phyloP scores from a whole-genome alignment of 2,888 invertebrate genomes.

The Pammene aurita region DNA sequence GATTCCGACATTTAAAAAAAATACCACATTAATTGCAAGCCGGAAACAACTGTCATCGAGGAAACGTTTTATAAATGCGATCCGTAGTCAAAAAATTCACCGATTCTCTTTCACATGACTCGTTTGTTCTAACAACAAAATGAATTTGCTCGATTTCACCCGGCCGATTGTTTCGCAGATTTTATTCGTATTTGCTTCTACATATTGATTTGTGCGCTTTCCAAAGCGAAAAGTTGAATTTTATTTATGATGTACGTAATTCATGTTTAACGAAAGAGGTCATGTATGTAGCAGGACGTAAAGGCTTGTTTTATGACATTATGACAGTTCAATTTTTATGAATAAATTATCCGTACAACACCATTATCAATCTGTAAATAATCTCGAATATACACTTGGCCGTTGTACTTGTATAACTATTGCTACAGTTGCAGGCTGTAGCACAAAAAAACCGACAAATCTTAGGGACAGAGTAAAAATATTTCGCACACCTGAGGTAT shows the following conservation, averaged over 20 bases:
- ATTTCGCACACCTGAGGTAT: too few relatives aligned
- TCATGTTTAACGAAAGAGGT: not conserved
- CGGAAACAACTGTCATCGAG: constrained; percentile 8
- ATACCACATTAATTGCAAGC: too few relatives aligned
- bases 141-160: constrained; percentile 41
- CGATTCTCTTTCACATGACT: constrained; percentile 27
- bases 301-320: not conserved
- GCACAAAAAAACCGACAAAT: too few relatives aligned
- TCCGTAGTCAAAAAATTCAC: constrained; percentile 37
- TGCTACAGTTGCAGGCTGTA: too few relatives aligned
- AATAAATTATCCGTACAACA: not conserved
- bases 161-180: constrained; percentile 32
- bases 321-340: too few relatives aligned
- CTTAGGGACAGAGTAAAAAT: too few relatives aligned
- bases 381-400: too few relatives aligned
- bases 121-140: constrained; percentile 38
- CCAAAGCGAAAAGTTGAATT: not conserved
- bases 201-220: constrained; percentile 34
- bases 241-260: constrained; percentile 11
- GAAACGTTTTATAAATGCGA: constrained; percentile 9
- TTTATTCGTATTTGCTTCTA: constrained; percentile 33
- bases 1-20: too few relatives aligned
- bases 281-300: not conserved
- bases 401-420: too few relatives aligned
- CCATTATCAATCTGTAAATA: too few relatives aligned